Base-by-base conservation (phyloP, 2,888 invertebrate genomes). In the Stratiomys singularior region DNA sequence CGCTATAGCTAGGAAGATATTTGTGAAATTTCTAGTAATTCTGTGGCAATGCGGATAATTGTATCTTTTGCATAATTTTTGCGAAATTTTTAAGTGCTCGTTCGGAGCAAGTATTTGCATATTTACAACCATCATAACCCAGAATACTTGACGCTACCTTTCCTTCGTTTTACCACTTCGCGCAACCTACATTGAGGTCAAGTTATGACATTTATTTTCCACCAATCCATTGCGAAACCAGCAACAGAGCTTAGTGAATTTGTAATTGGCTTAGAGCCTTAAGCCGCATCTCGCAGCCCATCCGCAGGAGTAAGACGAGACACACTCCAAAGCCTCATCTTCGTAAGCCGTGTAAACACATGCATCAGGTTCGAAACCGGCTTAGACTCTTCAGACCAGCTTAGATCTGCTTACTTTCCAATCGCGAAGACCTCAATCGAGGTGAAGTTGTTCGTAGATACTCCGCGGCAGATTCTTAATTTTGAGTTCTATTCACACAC, bases 271-370 rank as follows among this genome's bases (percentile, higher is more conserved):
- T 28, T 27, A 64, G 27, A 4, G 21, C 4, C 28, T n/a, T 64
- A 28, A 64, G 64, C 64, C n/a, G n/a, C 9, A 60, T n/a, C 64
- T 28, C 18, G 3, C 18, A 1, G 23, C 21, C 23, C 21, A 60
- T 23, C 58, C 2, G 23, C 27, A 28, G 3, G 13, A 64, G 23
- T 28, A 27, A 11, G 15, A 15, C 1, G 7, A 64, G 64, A 30
- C 64, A 64, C 64, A 64, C 64, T 64, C 28, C 64, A 5, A 15
- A 64, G 30, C 23, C 64, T 28, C 30, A 64, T 64, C 30, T 27
- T 1, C 64, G 27, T 30, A 64, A 30, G 64, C 18, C 64, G n/a
- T 64, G 64, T 64, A 64, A 64, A 64, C 30, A 64, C n/a, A n/a
- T 37, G 23, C 4, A 60, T 60, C 25, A 15, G 13, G 28, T 11